Evolutionary conservation across 2,113 vertebrate genomes (phyloP).

Genomic region (Nerophis lumbriciformis): DNA sequence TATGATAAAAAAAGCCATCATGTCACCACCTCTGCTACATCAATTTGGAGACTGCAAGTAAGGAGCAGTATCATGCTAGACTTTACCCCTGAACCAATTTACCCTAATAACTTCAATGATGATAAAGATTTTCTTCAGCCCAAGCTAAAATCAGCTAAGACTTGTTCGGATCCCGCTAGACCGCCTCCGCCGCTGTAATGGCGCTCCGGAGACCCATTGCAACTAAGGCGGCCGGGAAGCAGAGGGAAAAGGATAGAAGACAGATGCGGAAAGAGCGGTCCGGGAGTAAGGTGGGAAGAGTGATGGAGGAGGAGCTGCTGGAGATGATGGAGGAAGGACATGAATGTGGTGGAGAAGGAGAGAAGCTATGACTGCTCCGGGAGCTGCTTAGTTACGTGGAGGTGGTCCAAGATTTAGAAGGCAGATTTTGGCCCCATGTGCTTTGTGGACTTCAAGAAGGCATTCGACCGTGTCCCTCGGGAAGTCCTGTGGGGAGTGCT

Average conservation of each 20-base stretch:
- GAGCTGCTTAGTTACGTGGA: not conserved
- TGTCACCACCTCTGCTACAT: constrained; percentile 38
- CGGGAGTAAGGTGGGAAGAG: not conserved
- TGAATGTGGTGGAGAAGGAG: not conserved
- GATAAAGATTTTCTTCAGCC: constrained; percentile 36
- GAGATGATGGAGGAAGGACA: not conserved
- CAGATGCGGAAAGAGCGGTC: not conserved
- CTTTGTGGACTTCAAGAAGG: too few relatives aligned
- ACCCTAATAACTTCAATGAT: constrained; percentile 52
- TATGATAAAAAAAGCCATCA: constrained; percentile 40
- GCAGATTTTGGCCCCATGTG: not conserved
- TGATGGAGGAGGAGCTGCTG: not conserved
- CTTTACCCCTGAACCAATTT: constrained; percentile 40
- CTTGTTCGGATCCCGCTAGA: constrained; percentile 18
- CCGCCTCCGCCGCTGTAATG: too few relatives aligned
- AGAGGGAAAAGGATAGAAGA: not conserved
- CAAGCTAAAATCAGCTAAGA: constrained; percentile 45
- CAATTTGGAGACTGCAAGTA: constrained; percentile 23
- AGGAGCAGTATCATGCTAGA: constrained; percentile 24
- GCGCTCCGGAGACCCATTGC: not conserved
- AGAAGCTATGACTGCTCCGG: not conserved
- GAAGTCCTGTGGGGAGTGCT: too few relatives aligned
- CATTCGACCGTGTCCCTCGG: too few relatives aligned
- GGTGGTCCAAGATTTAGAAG: not conserved
- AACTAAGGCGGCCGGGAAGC: not conserved